Percentiles rank a stretch among this genome's conserved stretches.
Conservation (phyloP, 2,797 vertebrate genomes). For the Brachyalestes nurse region DNA sequence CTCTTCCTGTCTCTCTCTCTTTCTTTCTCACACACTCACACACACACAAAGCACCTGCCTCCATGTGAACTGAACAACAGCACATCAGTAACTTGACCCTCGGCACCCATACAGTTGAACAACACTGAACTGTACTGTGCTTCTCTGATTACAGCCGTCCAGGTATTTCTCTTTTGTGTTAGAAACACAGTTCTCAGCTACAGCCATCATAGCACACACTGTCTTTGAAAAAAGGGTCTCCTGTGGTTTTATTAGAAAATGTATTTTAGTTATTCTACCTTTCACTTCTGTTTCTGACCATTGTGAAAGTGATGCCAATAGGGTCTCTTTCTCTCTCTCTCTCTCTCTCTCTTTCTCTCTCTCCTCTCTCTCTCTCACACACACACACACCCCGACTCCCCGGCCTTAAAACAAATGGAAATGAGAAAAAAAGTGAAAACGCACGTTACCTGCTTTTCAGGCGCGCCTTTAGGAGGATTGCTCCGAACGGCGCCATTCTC, state of each 20-base stretch:
- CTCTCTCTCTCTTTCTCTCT: too few relatives aligned
- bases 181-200: not conserved
- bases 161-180: constrained; percentile 17
- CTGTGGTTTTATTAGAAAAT: not conserved
- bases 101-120: constrained; percentile 41
- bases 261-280: not conserved
- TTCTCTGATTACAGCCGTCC: constrained; percentile 15
- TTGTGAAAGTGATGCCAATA: too few relatives aligned
- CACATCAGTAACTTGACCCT: constrained; percentile 52
- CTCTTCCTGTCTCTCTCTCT: not conserved
- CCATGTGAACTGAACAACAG: constrained; percentile 25
- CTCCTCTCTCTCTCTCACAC: too few relatives aligned
- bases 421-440: not conserved
- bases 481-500: constrained; percentile 93
- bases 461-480: constrained; percentile 89
- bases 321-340: too few relatives aligned
- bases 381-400: too few relatives aligned
- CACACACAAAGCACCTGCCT: constrained; percentile 31
- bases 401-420: not conserved
- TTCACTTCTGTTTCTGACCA: not conserved
- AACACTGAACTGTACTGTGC: constrained; percentile 27
- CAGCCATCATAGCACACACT: not conserved
- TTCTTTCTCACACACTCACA: not conserved
- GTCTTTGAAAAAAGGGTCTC: too few relatives aligned
- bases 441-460: constrained; percentile 88